Evolutionary conservation across 2,888 invertebrate species (phyloP).

Genomic region (Synanthedon myopaeformis): DNA sequence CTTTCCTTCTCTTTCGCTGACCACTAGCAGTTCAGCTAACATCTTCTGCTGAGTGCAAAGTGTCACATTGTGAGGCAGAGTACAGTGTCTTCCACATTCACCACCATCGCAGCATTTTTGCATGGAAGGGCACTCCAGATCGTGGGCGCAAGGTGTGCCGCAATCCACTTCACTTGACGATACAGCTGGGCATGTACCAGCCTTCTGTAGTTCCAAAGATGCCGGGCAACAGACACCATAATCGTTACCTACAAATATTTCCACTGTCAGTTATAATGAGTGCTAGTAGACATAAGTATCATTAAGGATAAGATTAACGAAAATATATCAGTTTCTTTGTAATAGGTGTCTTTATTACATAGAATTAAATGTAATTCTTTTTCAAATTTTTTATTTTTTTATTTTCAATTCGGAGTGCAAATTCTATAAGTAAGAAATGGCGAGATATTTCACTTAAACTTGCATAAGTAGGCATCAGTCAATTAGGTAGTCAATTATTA

Average conservation of each 20-base stretch:
- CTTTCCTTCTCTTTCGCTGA: constrained; percentile 82
- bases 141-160: constrained; percentile 79
- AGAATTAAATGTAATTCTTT: too few relatives aligned
- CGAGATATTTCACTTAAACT: too few relatives aligned
- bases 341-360: too few relatives aligned
- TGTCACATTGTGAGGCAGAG: constrained; percentile 81
- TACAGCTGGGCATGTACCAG: constrained; percentile 78
- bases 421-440: too few relatives aligned
- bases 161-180: constrained; percentile 60
- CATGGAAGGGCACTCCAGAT: constrained; percentile 84
- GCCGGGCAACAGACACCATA: constrained; percentile 91
- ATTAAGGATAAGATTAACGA: too few relatives aligned
- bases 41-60: constrained; percentile 83
- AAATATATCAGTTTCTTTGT: too few relatives aligned
- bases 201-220: constrained; percentile 79
- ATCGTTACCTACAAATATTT: constrained; percentile 73
- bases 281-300: not conserved
- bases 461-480: too few relatives aligned
- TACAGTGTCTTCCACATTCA: constrained; percentile 79
- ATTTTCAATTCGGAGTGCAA: too few relatives aligned
- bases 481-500: too few relatives aligned
- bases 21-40: constrained; percentile 79
- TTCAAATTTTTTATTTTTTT: too few relatives aligned
- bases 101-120: constrained; percentile 85
- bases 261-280: not conserved